A percentile compares a stretch with the other conserved stretches of the same genome.
These are phyloP conservation scores for Agrochola lychnidis DNA, from an alignment of 2,888 invertebrate species.

Conservation along the genomic window DNA sequence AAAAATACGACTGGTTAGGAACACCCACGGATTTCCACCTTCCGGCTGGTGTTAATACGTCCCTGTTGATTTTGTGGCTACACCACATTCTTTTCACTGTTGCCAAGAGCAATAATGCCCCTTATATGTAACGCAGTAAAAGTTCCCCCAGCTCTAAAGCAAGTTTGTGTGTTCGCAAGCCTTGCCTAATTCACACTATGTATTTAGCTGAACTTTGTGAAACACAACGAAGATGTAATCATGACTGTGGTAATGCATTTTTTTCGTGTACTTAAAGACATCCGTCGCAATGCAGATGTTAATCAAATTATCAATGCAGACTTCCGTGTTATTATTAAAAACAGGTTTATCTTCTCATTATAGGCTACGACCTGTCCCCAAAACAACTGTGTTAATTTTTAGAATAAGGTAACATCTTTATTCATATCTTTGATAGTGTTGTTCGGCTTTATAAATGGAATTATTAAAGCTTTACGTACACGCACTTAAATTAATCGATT, in stretches of 20 bases:
- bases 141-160: constrained; percentile 58
- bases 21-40: constrained; percentile 87
- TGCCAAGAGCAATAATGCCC: constrained; percentile 75
- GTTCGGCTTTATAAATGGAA: constrained; percentile 60
- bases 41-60: constrained; percentile 87
- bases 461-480: constrained; percentile 69
- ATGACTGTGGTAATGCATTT: constrained; percentile 88
- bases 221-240: constrained; percentile 87
- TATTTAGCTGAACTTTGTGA: constrained; percentile 89
- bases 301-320: constrained; percentile 87
- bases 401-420: constrained; percentile 45
- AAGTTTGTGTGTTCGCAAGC: constrained; percentile 72
- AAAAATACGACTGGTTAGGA: constrained; percentile 84
- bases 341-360: constrained; percentile 77
- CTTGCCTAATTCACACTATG: constrained; percentile 87
- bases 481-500: constrained; percentile 76
- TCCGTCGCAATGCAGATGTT: constrained; percentile 78
- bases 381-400: constrained; percentile 50
- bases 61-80: constrained; percentile 85
- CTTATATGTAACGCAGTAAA: constrained; percentile 74
- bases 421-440: constrained; percentile 19
- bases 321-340: constrained; percentile 86
- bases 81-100: constrained; percentile 75
- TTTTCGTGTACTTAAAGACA: constrained; percentile 85
- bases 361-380: constrained; percentile 43